Conservation (phyloP, 1,140 invertebrate species). For the Colletes gigas region DNA sequence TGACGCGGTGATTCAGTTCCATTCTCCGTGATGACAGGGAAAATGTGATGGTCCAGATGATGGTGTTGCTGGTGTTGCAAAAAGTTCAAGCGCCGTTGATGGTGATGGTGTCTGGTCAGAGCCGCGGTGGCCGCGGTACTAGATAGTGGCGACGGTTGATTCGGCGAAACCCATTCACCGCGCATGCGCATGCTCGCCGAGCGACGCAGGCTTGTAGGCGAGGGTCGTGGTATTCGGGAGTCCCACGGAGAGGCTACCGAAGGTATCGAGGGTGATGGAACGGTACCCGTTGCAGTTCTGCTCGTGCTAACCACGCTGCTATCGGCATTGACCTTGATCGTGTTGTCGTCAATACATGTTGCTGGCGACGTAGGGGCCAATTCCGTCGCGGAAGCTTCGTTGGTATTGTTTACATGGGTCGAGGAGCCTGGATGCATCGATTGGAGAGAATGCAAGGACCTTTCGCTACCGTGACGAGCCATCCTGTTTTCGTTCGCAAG, state of each 20-base stretch:
- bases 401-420: conserved; percentile 1
- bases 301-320: conserved; percentile 13
- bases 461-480: conserved; percentile 67
- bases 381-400: conserved; percentile 18
- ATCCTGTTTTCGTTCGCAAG: conserved; percentile 53
- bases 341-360: conserved; percentile 30
- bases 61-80: conserved; percentile 62
- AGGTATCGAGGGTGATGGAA: conserved; percentile 18
- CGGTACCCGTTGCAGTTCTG: conserved; percentile 7
- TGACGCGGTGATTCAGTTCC: conserved; percentile 73
- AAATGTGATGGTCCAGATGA: conserved; percentile 65
- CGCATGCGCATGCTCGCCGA: conserved; percentile 78
- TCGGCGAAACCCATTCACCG: conserved; percentile 68
- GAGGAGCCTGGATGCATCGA: conserved; percentile 44
- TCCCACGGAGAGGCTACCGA: conserved; percentile 57
- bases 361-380: conserved; percentile 27
- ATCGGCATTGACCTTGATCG: conserved; percentile 43
- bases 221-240: conserved; percentile 76
- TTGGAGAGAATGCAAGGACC: conserved; percentile 56
- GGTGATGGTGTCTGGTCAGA: conserved; percentile 66
- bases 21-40: conserved; percentile 77
- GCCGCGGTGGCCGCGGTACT: conserved; percentile 67
- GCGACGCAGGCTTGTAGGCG: conserved; percentile 77
- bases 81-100: conserved; percentile 59
- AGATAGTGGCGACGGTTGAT: conserved; percentile 47